A percentile compares a stretch with the other conserved stretches of the same genome.
Evolutionary conservation across 2,888 invertebrate species (phyloP).

Genomic region (Chalcis sispes): DNA sequence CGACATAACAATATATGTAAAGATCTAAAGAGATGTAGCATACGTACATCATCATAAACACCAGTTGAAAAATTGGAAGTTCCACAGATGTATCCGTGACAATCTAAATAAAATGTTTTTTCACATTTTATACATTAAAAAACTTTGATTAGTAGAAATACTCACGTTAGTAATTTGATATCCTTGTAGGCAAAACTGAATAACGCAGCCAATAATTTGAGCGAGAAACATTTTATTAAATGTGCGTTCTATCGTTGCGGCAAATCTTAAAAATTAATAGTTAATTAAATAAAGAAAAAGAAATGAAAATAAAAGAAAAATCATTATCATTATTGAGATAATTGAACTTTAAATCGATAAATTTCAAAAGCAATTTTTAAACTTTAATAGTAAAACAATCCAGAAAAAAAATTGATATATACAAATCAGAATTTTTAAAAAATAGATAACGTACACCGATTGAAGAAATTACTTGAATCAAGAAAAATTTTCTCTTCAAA

Average conservation of each 20-base stretch:
- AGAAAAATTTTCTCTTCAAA: too few species aligned
- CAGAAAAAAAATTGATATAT: too few species aligned
- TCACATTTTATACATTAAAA: not conserved
- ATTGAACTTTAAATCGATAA: too few species aligned
- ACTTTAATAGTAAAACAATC: too few species aligned
- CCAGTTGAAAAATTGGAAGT: constrained; percentile 32
- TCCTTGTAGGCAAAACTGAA: constrained; percentile 66
- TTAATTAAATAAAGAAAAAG: not conserved
- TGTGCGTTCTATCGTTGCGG: constrained; percentile 61
- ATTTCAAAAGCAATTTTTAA: too few species aligned
- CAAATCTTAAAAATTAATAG: constrained; percentile 58
- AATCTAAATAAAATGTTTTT: not conserved
- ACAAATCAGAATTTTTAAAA: too few species aligned
- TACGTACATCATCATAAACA: constrained; percentile 39
- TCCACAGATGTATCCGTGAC: constrained; percentile 12
- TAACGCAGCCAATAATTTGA: constrained; percentile 63
- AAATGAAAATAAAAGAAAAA: too few species aligned
- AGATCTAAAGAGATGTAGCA: constrained; percentile 46
- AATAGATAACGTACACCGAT: too few species aligned
- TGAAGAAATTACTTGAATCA: too few species aligned
- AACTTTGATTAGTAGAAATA: not conserved
- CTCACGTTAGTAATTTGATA: constrained; percentile 63
- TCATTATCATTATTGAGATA: too few species aligned
- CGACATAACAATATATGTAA: constrained; percentile 52
- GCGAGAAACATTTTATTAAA: constrained; percentile 65